phyloP scores from a whole-genome alignment of 2,113 vertebrate genomes.

The Perca flavescens region DNA sequence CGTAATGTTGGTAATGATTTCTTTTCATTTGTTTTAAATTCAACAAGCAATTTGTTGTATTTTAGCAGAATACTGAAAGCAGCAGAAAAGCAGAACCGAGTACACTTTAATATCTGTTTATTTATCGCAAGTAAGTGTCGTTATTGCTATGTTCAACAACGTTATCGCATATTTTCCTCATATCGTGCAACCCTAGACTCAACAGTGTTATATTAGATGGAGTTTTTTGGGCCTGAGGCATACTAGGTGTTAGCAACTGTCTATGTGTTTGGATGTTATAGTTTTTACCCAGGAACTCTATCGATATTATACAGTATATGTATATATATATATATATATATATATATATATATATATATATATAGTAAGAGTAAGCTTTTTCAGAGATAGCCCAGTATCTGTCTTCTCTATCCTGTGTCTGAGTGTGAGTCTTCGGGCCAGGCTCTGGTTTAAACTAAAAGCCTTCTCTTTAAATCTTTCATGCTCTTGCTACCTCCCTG shows the following conservation, averaged over 20 bases:
- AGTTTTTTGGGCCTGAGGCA: not conserved
- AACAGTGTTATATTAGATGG: conserved; percentile 2
- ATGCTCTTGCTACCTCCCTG: conserved; percentile 55
- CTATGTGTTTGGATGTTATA: not conserved
- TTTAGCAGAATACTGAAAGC: too few species aligned
- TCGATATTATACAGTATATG: too few species aligned
- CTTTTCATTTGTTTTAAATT: too few species aligned
- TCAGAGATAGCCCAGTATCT: not conserved
- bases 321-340: not conserved
- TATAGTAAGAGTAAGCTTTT: conserved; percentile 5
- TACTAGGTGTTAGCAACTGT: not conserved
- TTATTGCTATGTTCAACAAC: too few species aligned
- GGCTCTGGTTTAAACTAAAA: conserved; percentile 70
- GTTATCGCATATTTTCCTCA: too few species aligned
- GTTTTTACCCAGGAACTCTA: too few species aligned
- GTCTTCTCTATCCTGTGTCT: conserved; percentile 34
- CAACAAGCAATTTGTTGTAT: too few species aligned
- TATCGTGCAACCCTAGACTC: not conserved
- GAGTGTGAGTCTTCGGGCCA: conserved; percentile 23
- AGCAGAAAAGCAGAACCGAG: too few species aligned
- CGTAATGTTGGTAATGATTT: too few species aligned
- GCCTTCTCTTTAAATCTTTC: conserved; percentile 75
- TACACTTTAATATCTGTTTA: too few species aligned
- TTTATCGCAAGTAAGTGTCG: too few species aligned
- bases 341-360: not conserved